phyloP scores from a whole-genome alignment of 2,888 invertebrate species.

The Synergus gifuensis region DNA sequence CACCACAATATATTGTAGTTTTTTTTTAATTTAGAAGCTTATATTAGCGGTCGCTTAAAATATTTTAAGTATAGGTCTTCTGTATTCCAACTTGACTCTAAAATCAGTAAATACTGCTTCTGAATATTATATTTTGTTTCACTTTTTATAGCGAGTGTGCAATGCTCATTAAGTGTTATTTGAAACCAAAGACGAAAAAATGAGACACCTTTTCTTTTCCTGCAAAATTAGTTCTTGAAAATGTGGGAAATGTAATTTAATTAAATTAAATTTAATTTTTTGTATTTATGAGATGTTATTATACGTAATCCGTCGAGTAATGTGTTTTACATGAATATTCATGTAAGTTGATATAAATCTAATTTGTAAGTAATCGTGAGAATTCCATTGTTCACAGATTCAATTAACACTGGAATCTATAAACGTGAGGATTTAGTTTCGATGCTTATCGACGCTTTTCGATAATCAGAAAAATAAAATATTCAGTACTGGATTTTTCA shows the following conservation, averaged over 20 bases:
- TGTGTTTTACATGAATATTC: slow-evolving; percentile 35
- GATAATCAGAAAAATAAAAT: background rate
- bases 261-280: no score
- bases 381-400: slow-evolving; percentile 31
- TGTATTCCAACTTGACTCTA: background rate
- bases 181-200: slow-evolving; percentile 7
- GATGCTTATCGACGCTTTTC: background rate
- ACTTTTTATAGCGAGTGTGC: background rate
- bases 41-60: background rate
- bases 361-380: slow-evolving; percentile 24
- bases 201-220: background rate
- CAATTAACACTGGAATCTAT: background rate
- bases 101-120: background rate
- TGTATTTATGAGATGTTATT: slow-evolving; percentile 26
- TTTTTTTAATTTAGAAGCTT: no score
- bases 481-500: background rate
- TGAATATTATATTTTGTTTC: background rate
- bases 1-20: background rate
- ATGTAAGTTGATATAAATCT: slow-evolving; percentile 34
- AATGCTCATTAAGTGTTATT: slow-evolving; percentile 7
- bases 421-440: background rate
- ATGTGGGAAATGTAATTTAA: slow-evolving; percentile 18
- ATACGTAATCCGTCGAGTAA: slow-evolving; percentile 31
- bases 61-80: background rate
- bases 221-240: slow-evolving; percentile 8